These are phyloP conservation scores for Paradoxurus hermaphroditus DNA, from an alignment of 2,113 vertebrate genomes.

Conservation along the genomic window DNA sequence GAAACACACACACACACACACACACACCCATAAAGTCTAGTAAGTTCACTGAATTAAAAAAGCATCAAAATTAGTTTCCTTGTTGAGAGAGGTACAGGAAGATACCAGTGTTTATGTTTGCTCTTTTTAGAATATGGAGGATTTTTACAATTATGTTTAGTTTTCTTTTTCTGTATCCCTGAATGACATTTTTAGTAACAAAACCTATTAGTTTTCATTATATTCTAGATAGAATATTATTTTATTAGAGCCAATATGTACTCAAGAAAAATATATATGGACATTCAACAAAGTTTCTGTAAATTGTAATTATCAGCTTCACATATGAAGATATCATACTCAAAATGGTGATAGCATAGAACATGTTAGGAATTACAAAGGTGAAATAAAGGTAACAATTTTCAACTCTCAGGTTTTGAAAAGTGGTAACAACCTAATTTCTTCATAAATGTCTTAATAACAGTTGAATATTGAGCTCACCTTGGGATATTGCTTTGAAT, in stretches of 20 bases:
- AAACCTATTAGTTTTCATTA: neutral
- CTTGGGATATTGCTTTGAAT: neutral
- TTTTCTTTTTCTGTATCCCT: neutral
- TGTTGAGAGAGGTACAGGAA: neutral
- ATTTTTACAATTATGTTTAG: neutral
- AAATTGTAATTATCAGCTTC: neutral
- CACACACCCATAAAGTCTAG: neutral
- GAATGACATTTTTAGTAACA: neutral
- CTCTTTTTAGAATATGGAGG: neutral
- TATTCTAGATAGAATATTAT: neutral
- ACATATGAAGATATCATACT: neutral
- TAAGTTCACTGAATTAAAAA: neutral
- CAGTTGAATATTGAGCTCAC: neutral
- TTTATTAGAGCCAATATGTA: neutral
- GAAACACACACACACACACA: neutral
- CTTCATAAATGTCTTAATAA: neutral
- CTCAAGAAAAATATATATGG: neutral
- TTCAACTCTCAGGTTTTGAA: neutral
- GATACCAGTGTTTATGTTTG: neutral
- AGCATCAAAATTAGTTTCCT: neutral
- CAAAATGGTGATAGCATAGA: neutral
- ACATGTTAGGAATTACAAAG: neutral
- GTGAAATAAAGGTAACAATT: neutral
- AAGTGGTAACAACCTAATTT: neutral
- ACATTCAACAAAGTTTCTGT: neutral